Evolutionary conservation across 2,797 vertebrate species (phyloP), one percentile per base, ranked within the genome.

Genomic region (Pachyuromys duprasi): DNA sequence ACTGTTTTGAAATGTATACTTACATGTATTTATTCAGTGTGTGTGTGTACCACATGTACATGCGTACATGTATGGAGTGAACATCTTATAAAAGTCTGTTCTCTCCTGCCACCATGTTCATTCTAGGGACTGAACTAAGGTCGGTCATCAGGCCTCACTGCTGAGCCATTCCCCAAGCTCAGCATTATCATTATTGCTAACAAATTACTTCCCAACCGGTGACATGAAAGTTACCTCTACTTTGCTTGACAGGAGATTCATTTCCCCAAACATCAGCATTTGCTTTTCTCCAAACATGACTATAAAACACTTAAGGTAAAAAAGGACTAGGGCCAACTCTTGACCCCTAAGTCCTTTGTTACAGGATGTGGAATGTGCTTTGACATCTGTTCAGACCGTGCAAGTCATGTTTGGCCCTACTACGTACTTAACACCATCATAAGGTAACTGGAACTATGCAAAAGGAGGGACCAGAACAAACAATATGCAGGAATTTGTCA

Each of bases 251-350:
- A 91, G 42, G 15, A 2, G n/a, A 49, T 88, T 76, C 67, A 31
- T 82, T 94, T 94, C 55, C 67, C 33, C 60, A 83, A 93, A n/a
- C 72, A 70, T 72, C 75, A 84, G 70, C 63, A 74, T 83, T 96
- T 90, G 74, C 24, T 24, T 72, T 90, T 87, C n/a, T 86, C 94
- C 45, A 78, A 86, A 65, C 24, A 67, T 26, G 20, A 90, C 72
- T 69, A 65, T 62, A 57, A 90, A 94, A 92, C 9, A 45, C 53
- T 70, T 92, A 97, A 91, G 78, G 39, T 39, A 69, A 83, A 89
- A 89, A 91, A 39, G 18, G 65, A 72, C 13, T 75, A 57, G 39
- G n/a, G 55, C 75, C 62, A 79, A 28, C 8, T 13, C 36, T 57
- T 84, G 49, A 11, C 42, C 7, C 13, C 20, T 76, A 28, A 17